Percentiles rank a stretch among this genome's conserved stretches.
phyloP scores from a whole-genome alignment of 23 tunicate species.

The Botrylloides violaceus region DNA sequence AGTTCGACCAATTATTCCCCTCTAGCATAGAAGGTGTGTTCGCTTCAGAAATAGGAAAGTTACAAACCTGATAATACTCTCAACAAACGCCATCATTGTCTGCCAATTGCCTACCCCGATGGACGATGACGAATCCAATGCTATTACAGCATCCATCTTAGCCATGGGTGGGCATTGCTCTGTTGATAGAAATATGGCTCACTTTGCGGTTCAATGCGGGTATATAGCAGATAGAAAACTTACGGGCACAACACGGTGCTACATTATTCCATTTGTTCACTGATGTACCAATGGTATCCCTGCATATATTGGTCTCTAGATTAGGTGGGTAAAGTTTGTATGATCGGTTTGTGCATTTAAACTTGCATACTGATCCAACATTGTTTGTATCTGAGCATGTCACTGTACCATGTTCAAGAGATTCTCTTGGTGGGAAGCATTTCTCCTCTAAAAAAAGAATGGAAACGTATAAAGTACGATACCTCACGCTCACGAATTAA shows the following conservation, averaged over 20 bases:
- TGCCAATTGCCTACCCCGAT: background rate
- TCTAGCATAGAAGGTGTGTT: too few relatives aligned
- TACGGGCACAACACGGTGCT: slow-evolving; percentile 18
- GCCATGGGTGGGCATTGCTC: slow-evolving; percentile 11
- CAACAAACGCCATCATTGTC: background rate
- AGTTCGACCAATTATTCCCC: too few relatives aligned
- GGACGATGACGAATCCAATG: slow-evolving; percentile 11
- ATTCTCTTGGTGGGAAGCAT: background rate
- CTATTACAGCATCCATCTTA: slow-evolving; percentile 7
- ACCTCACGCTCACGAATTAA: too few relatives aligned
- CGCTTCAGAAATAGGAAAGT: background rate
- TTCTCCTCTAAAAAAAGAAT: background rate
- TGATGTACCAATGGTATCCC: background rate
- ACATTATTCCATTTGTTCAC: background rate
- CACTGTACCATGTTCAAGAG: slow-evolving; percentile 13
- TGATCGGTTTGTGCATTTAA: slow-evolving; percentile 8
- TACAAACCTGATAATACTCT: background rate
- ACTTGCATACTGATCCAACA: slow-evolving; percentile 34
- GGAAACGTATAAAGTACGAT: too few relatives aligned
- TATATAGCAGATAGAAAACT: slow-evolving; percentile 3
- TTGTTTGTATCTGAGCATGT: slow-evolving; percentile 29
- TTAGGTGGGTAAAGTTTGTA: background rate
- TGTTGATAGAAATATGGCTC: too few relatives aligned
- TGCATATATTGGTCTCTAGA: background rate
- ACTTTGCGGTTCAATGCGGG: too few relatives aligned